phyloP scores from a whole-genome alignment of 1,140 invertebrate genomes.

The Papilio aristodemus region DNA sequence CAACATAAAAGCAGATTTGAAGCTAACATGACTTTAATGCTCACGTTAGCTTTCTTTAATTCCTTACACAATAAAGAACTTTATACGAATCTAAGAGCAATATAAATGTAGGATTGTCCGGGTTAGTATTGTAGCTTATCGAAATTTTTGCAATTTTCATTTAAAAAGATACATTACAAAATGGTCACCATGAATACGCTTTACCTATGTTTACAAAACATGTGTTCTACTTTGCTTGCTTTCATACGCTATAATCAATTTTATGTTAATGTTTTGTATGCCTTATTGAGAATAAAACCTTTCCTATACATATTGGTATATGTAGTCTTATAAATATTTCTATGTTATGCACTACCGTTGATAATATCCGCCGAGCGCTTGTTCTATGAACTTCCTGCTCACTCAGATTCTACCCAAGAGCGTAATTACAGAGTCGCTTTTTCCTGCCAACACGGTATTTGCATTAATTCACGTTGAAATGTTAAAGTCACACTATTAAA shows the following conservation, averaged over 20 bases:
- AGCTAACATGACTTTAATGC: background rate
- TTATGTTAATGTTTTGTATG: too few species aligned
- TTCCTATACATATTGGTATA: too few species aligned
- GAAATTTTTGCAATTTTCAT: too few species aligned
- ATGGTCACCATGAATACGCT: too few species aligned
- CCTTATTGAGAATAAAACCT: too few species aligned
- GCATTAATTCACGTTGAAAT: constrained; percentile 57
- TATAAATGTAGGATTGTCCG: too few species aligned
- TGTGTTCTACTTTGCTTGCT: too few species aligned
- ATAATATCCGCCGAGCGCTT: constrained; percentile 30
- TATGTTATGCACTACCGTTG: constrained; percentile 4
- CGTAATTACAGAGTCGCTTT: constrained; percentile 58
- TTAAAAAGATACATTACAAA: too few species aligned
- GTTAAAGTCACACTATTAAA: constrained; percentile 49
- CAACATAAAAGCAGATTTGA: constrained; percentile 9
- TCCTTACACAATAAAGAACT: background rate
- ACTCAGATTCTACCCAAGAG: constrained; percentile 48
- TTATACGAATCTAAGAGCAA: too few species aligned
- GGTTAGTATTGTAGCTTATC: too few species aligned
- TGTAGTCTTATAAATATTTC: background rate
- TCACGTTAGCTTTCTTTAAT: background rate
- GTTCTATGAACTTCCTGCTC: constrained; percentile 22
- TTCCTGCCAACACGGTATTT: constrained; percentile 58
- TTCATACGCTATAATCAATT: too few species aligned
- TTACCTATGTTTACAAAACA: too few species aligned